Conservation (phyloP, 2,888 invertebrate genomes). For the Sepioteuthis lessoniana region DNA sequence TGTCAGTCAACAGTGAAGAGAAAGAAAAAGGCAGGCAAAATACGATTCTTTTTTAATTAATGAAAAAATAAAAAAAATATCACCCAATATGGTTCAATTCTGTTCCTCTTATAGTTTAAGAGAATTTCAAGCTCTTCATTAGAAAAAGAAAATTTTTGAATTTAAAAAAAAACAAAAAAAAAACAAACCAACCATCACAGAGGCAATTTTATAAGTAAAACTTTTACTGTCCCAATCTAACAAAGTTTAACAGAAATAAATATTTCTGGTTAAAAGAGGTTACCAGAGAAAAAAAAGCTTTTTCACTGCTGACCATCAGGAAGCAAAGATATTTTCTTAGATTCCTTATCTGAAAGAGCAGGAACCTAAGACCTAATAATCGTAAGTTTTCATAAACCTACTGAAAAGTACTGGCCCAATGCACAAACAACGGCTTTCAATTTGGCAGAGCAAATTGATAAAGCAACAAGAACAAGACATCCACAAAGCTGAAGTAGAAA, state of each 20-base stretch:
- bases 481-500: background rate
- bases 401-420: background rate
- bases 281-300: background rate
- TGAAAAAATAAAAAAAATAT: too few relatives aligned
- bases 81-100: background rate
- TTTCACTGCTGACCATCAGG: constrained; percentile 3
- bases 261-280: background rate
- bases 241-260: background rate
- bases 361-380: background rate
- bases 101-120: background rate
- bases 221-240: background rate
- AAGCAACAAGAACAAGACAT: background rate
- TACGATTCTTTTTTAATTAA: background rate
- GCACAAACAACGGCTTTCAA: background rate
- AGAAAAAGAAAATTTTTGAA: too few relatives aligned
- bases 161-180: too few relatives aligned
- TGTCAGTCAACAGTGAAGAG: background rate
- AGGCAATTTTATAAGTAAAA: background rate
- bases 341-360: background rate
- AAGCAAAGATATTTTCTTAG: background rate
- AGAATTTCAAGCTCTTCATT: background rate
- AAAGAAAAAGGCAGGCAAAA: background rate
- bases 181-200: too few relatives aligned
- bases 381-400: background rate
- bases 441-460: background rate